Conservation (phyloP, 2,888 invertebrate species). For the Drosophila heteroneura region DNA sequence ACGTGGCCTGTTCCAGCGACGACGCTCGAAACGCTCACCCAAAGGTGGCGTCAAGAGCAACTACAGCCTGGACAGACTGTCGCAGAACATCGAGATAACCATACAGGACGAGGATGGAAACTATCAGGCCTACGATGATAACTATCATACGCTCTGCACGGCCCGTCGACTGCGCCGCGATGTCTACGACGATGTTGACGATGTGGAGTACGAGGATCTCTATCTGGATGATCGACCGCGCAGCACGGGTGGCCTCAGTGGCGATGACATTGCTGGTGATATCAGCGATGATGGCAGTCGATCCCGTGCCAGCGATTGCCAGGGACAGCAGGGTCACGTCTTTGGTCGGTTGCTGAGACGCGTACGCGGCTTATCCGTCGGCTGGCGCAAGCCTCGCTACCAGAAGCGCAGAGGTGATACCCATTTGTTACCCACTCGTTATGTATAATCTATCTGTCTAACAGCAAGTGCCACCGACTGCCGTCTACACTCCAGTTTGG, state of each 20-base stretch:
- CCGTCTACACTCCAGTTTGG: conserved; percentile 52
- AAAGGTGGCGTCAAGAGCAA: conserved; percentile 76
- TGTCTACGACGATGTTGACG: conserved; percentile 58
- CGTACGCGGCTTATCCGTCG: conserved; percentile 84
- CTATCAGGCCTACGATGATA: conserved; percentile 83
- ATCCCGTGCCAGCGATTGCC: conserved; percentile 67
- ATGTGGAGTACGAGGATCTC: conserved; percentile 66
- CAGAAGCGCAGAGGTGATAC: conserved; percentile 85
- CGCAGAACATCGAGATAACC: conserved; percentile 85
- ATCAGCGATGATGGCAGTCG: conserved; percentile 83
- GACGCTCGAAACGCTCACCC: conserved; percentile 82
- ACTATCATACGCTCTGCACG: conserved; percentile 72
- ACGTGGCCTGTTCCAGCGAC: conserved; percentile 82
- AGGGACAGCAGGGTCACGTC: conserved; percentile 65
- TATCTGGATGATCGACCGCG: conserved; percentile 76
- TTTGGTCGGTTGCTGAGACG: conserved; percentile 83
- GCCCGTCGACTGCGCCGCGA: conserved; percentile 45
- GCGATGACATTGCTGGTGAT: conserved; percentile 79
- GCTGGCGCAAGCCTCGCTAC: conserved; percentile 85
- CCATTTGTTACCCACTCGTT: conserved; percentile 45
- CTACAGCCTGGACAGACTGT: conserved; percentile 83
- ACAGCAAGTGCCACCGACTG: conserved; percentile 65
- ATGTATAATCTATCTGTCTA: conserved; percentile 59
- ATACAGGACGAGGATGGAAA: conserved; percentile 85
- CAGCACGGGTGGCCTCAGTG: conserved; percentile 49